Conservation (phyloP, 2,888 invertebrate species). For the Torymus aiolomorphi region DNA sequence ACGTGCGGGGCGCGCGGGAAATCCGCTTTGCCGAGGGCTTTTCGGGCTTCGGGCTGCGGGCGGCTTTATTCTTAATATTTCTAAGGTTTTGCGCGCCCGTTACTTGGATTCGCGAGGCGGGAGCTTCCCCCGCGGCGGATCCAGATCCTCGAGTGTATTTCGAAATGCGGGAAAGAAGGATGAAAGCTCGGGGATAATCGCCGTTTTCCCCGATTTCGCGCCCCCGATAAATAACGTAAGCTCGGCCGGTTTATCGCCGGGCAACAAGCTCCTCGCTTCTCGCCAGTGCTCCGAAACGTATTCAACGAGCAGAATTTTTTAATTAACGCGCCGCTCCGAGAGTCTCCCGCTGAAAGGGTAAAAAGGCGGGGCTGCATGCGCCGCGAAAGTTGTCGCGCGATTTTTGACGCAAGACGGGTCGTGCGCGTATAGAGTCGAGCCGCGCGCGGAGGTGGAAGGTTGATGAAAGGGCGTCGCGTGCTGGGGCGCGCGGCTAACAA, state of each 20-base stretch:
- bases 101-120: neutral
- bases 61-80: constrained; percentile 72
- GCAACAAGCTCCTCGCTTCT: too few species aligned
- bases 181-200: constrained; percentile 11
- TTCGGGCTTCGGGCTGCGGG: constrained; percentile 57
- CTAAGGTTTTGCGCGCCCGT: constrained; percentile 72
- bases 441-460: neutral
- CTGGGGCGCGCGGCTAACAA: neutral
- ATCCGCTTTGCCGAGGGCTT: constrained; percentile 73
- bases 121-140: too few species aligned
- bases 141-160: neutral
- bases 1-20: constrained; percentile 69
- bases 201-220: neutral
- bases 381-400: constrained; percentile 29
- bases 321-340: neutral
- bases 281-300: too few species aligned
- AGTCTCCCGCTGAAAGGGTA: too few species aligned
- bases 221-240: constrained; percentile 1
- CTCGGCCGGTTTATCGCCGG: too few species aligned
- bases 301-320: neutral
- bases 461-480: constrained; percentile 15
- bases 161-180: constrained; percentile 9
- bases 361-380: too few species aligned
- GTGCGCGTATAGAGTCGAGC: neutral
- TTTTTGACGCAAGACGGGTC: constrained; percentile 7